Evolutionary conservation across 2,797 vertebrate genomes (phyloP).

Genomic region (Thamnophis elegans): DNA sequence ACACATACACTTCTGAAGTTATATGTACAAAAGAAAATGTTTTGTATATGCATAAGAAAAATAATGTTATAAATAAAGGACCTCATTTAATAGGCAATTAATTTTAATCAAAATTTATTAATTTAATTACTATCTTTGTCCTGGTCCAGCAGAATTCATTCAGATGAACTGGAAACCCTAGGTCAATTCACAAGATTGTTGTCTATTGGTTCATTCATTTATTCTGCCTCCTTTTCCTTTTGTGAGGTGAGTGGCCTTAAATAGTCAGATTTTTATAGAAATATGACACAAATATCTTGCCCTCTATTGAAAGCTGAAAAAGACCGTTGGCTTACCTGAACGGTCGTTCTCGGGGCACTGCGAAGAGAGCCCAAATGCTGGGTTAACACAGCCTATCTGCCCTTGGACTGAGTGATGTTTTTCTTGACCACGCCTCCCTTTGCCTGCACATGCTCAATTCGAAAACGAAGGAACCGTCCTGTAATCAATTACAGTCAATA

Average conservation of each 20-base stretch:
- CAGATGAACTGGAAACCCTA: not conserved
- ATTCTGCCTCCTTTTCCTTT: not conserved
- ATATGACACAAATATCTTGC: not conserved
- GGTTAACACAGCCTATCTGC: no score
- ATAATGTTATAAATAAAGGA: not conserved
- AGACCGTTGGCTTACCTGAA: no score
- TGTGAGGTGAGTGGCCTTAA: not conserved
- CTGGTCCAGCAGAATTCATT: not conserved
- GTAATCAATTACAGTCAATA: no score
- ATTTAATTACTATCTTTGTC: not conserved
- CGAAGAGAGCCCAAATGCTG: no score
- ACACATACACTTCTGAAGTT: not conserved
- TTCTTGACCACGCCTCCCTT: no score
- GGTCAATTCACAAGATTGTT: not conserved
- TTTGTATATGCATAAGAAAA: not conserved
- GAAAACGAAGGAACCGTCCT: no score
- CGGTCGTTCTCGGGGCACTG: no score
- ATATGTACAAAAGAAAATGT: not conserved
- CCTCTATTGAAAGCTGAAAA: not conserved
- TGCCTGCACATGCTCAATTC: no score
- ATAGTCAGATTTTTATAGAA: not conserved
- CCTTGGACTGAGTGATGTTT: no score
- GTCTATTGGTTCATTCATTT: not conserved
- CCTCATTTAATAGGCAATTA: not conserved
- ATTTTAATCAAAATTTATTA: not conserved